Base-by-base conservation (phyloP, 2,113 vertebrate genomes). In the Calidris pugnax region DNA sequence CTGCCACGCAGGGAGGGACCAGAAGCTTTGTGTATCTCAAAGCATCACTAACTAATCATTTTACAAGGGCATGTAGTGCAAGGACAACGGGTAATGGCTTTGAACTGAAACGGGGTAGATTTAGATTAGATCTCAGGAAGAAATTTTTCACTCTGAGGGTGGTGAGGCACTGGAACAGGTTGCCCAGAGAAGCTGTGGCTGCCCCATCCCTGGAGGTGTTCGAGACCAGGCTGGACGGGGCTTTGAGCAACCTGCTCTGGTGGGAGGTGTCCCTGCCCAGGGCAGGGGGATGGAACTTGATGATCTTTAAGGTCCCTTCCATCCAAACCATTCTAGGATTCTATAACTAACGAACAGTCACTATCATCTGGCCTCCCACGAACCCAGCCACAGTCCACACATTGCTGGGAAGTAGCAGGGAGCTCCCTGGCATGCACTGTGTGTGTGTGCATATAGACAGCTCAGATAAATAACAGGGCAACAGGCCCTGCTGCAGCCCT, bases 381-480 rank as follows among this genome's bases (percentile, higher is more conserved):
- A 86, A 57, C 47, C 56, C 41, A 1, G 50, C 2, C 11, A 0
- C 6, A 2, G n/a, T 4, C 66, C 74, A 37, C 47, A 35, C 24
- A 2, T 35, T 1, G 0, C 81, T 41, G 73, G 64, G 23, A 51
- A 71, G n/a, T 0, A 19, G 5, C 0, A 1, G 30, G 45, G 69
- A 82, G 75, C n/a, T 93, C 43, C 71, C 20, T 0, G 1, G 39
- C 1, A 0, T 3, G 23, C 56, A 23, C 28, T 10, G 47, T 12
- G 12, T 10, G 12, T 26, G 62, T 16, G 30, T 11, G 23, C 22
- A 2, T 9, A 50, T 13, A 23, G 56, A 28, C 3, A 21, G 55
- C 45, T 27, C 53, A 35, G 60, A 47, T 4, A 30, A 79, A 35
- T 16, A 39, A 59, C 33, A 39, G 15, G 32, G 59, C 51, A 41